Percentiles rank a stretch among this genome's conserved stretches.
Conservation (phyloP, 2,797 vertebrate species). For the Sebastiscus albofasciatus region DNA sequence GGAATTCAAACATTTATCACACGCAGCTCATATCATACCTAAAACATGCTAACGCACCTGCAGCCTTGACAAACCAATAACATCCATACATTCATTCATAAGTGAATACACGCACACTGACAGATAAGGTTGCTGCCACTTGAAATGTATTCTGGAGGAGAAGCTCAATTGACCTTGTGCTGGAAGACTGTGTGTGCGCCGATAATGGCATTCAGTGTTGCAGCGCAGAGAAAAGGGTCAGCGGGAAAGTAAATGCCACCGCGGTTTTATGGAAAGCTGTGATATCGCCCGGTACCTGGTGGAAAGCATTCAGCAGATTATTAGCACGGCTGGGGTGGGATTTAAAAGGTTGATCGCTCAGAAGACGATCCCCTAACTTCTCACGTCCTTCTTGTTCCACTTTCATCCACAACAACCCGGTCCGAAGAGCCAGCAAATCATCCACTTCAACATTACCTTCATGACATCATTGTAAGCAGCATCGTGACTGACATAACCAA, state of each 20-base stretch:
- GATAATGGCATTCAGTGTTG: conserved; percentile 43
- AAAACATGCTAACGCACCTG: conserved; percentile 44
- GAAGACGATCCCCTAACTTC: conserved; percentile 37
- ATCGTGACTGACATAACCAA: conserved; percentile 15
- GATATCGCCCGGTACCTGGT: conserved; percentile 22
- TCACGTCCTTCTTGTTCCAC: not conserved
- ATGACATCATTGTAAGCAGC: conserved; percentile 12
- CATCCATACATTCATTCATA: conserved; percentile 47
- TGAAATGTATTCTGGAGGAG: conserved; percentile 52
- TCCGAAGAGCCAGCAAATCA: conserved; percentile 12
- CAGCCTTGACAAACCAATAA: conserved; percentile 51
- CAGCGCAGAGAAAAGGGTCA: conserved; percentile 36
- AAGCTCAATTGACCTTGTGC: conserved; percentile 61
- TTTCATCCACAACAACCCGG: conserved; percentile 13
- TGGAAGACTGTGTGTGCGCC: conserved; percentile 23
- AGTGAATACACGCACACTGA: conserved; percentile 29
- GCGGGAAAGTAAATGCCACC: conserved; percentile 59
- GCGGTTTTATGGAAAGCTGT: conserved; percentile 35
- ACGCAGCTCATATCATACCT: conserved; percentile 35
- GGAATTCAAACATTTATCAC: conserved; percentile 56
- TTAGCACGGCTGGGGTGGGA: conserved; percentile 14
- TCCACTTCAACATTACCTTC: conserved; percentile 6
- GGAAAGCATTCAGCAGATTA: conserved; percentile 47
- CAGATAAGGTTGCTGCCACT: conserved; percentile 44
- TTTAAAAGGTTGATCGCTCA: conserved; percentile 47